A percentile compares a stretch with the other conserved stretches of the same genome.
phyloP scores from a whole-genome alignment of 2,113 vertebrate genomes.

The Anoura caudifer region DNA sequence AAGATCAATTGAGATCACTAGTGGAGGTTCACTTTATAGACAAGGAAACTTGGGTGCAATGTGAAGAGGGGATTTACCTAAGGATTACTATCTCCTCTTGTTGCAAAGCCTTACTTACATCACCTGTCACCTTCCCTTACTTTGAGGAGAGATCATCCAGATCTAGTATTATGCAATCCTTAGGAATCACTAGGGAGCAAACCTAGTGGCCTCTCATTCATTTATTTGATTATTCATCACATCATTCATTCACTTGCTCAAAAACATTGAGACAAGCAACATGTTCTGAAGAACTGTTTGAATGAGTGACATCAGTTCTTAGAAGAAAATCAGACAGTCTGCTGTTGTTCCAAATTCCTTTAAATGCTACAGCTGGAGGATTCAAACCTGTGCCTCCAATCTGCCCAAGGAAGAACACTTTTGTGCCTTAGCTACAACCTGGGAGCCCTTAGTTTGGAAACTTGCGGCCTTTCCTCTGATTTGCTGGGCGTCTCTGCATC shows the following conservation, averaged over 20 bases:
- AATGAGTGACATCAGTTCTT: neutral
- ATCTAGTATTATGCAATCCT: neutral
- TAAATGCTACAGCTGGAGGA: neutral
- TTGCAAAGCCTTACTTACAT: neutral
- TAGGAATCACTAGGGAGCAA: neutral
- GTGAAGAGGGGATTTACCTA: neutral
- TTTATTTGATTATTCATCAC: neutral
- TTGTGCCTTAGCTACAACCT: neutral
- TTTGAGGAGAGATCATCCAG: neutral
- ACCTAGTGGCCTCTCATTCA: neutral
- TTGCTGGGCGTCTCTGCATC: neutral
- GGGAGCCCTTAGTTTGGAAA: neutral
- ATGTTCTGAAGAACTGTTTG: neutral
- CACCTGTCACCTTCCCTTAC: neutral
- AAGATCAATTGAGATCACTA: neutral
- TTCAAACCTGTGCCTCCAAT: neutral
- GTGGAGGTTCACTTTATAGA: neutral
- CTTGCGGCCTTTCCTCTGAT: neutral
- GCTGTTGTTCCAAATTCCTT: neutral
- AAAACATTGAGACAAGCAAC: neutral
- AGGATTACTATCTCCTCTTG: neutral
- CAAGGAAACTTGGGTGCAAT: neutral
- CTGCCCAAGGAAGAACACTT: neutral
- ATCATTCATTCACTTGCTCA: neutral
- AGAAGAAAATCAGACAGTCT: neutral